These are phyloP conservation scores for Montipora sp. DNA, from an alignment of 64 coral and sea anemone genomes.

Conservation along the genomic window DNA sequence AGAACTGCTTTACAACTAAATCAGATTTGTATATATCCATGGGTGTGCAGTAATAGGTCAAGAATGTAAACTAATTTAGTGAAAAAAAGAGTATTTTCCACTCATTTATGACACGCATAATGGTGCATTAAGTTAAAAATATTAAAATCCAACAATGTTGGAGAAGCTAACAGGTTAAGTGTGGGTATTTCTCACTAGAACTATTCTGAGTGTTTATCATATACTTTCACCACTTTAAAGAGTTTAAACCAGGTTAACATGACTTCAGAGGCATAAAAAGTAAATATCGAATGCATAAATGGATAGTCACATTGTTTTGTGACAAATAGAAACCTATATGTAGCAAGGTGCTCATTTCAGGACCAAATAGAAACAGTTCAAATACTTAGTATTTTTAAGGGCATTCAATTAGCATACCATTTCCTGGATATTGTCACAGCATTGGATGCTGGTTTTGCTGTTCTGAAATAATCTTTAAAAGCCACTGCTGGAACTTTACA, in stretches of 20 bases:
- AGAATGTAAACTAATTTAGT: background rate
- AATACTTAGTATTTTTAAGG: background rate
- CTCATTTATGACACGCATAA: background rate
- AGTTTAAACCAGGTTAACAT: background rate
- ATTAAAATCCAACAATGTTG: background rate
- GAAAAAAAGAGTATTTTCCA: background rate
- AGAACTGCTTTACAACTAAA: too few relatives aligned
- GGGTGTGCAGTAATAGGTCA: too few relatives aligned
- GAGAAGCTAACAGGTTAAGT: too few relatives aligned
- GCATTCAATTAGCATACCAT: background rate
- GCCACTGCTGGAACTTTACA: background rate
- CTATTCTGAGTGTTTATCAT: background rate
- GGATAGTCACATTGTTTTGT: background rate
- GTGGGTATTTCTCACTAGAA: too few relatives aligned
- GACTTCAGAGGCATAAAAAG: background rate
- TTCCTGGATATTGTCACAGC: background rate
- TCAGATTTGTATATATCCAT: too few relatives aligned
- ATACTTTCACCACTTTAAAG: background rate
- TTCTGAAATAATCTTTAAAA: background rate
- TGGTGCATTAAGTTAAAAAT: background rate
- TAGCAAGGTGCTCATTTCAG: background rate
- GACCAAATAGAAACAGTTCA: background rate
- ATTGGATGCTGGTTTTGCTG: background rate
- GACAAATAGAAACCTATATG: background rate
- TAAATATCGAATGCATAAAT: background rate